Evolutionary conservation across 2,888 invertebrate genomes (phyloP).

Genomic region (Piscicola geometra): DNA sequence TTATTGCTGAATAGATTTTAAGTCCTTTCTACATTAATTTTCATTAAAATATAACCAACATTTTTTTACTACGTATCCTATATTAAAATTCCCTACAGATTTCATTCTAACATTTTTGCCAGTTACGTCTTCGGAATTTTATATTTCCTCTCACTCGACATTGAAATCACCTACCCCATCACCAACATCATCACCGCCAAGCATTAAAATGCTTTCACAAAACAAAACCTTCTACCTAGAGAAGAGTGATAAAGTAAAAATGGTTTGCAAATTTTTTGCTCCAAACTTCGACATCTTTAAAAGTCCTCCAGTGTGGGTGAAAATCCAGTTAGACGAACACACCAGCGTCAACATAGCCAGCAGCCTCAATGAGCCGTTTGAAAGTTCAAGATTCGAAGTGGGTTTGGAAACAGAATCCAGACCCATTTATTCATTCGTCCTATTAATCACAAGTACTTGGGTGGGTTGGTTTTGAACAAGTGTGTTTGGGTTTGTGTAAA

Average conservation of each 20-base stretch:
- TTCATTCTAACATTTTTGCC: too few species aligned
- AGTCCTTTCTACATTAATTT: too few species aligned
- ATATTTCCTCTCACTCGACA: too few species aligned
- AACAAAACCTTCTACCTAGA: background rate
- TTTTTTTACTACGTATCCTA: too few species aligned
- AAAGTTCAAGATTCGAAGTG: background rate
- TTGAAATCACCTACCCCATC: too few species aligned
- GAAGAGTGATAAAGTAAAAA: background rate
- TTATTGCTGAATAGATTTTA: too few species aligned
- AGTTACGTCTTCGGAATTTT: too few species aligned
- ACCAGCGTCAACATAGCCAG: slow-evolving; percentile 11
- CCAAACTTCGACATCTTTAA: background rate
- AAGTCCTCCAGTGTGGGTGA: slow-evolving; percentile 7
- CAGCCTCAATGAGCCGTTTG: background rate
- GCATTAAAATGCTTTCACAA: background rate
- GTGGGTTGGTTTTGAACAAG: too few species aligned
- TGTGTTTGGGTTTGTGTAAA: too few species aligned
- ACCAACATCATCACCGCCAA: background rate
- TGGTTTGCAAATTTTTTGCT: background rate
- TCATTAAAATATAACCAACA: too few species aligned
- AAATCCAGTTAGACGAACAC: background rate
- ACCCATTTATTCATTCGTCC: slow-evolving; percentile 4
- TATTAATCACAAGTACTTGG: background rate
- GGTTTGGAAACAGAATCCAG: background rate
- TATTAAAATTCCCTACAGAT: too few species aligned